A percentile compares a stretch with the other conserved stretches of the same genome.
Conservation (phyloP, 2,888 invertebrate species). For the Drosophila kambysellisi region DNA sequence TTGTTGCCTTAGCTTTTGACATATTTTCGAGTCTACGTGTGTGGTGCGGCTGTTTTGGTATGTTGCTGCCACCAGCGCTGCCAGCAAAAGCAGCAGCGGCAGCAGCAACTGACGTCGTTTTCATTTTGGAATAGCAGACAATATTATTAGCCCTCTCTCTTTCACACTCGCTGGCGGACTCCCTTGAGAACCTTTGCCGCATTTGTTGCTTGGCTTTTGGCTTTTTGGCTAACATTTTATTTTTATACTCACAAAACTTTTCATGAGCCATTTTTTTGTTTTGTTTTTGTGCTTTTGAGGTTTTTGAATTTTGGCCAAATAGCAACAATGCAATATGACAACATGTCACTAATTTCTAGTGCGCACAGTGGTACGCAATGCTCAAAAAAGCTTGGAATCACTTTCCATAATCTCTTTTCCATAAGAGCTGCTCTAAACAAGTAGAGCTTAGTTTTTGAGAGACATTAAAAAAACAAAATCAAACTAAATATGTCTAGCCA, state of each 20-base stretch:
- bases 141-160: conserved; percentile 5
- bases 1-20: conserved; percentile 41
- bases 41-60: conserved; percentile 60
- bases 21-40: conserved; percentile 39
- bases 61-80: conserved; percentile 45
- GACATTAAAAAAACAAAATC: neutral
- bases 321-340: conserved; percentile 62
- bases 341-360: conserved; percentile 21
- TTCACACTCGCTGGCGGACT: conserved; percentile 7
- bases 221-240: conserved; percentile 65
- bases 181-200: conserved; percentile 33
- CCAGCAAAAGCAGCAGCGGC: conserved; percentile 18
- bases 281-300: conserved; percentile 31
- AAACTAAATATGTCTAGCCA: neutral
- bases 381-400: neutral
- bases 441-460: neutral
- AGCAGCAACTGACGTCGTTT: conserved; percentile 26
- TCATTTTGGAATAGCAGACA: conserved; percentile 39
- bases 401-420: neutral
- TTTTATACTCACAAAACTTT: conserved; percentile 67
- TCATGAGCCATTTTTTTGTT: conserved; percentile 59
- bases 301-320: conserved; percentile 76
- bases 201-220: conserved; percentile 17
- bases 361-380: conserved; percentile 27
- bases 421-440: neutral